These are phyloP conservation scores for Drosophila longiperda DNA, from an alignment of 2,888 invertebrate genomes.

Conservation along the genomic window DNA sequence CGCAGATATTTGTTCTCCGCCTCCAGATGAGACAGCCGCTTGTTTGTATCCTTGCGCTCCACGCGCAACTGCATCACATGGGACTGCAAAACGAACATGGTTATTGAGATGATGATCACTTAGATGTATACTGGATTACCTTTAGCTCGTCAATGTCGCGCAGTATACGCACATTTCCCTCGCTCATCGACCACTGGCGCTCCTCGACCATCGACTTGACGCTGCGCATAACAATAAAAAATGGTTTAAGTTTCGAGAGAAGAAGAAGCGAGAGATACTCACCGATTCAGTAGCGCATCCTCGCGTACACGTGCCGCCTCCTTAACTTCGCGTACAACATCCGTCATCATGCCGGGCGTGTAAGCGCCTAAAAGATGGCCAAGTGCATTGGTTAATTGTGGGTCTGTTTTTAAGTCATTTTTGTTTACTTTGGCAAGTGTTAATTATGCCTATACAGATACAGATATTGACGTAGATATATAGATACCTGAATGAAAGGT, in stretches of 20 bases:
- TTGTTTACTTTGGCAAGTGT: neutral
- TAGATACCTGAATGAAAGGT: constrained; percentile 85
- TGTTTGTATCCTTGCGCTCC: constrained; percentile 89
- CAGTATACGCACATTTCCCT: constrained; percentile 83
- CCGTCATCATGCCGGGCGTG: constrained; percentile 90
- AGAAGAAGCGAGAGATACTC: neutral
- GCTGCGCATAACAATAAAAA: constrained; percentile 48
- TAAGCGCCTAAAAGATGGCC: constrained; percentile 85
- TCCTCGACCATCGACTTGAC: constrained; percentile 85
- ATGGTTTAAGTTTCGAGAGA: neutral
- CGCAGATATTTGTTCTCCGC: constrained; percentile 87
- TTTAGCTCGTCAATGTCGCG: constrained; percentile 85
- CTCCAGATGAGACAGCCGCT: constrained; percentile 89
- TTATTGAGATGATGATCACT: neutral
- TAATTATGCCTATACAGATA: neutral
- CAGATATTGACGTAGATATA: constrained; percentile 2
- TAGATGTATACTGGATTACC: constrained; percentile 57
- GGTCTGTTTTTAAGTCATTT: neutral
- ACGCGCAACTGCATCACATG: constrained; percentile 88
- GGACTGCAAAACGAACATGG: constrained; percentile 85
- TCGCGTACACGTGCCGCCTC: constrained; percentile 90
- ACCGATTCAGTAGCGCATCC: constrained; percentile 88
- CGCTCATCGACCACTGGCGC: constrained; percentile 84
- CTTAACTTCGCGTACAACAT: constrained; percentile 90
- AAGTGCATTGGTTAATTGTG: constrained; percentile 1